Percentiles rank a stretch among this genome's conserved stretches.
Conservation (phyloP, 2,113 vertebrate genomes). For the Megaptera novaeangliae region DNA sequence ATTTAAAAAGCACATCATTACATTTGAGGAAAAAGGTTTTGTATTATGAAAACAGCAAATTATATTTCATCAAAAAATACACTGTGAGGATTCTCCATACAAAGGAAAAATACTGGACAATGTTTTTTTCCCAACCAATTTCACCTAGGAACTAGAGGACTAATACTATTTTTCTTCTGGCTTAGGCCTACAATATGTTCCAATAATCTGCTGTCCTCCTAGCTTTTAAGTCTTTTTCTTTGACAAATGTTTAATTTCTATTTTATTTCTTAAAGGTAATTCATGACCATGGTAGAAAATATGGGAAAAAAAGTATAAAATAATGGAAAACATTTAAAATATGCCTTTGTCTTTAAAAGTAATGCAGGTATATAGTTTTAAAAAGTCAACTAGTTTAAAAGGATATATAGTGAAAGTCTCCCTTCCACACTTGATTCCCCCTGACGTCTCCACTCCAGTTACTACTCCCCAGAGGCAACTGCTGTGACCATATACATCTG, state of each 20-base stretch:
- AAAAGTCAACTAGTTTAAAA: conserved; percentile 1
- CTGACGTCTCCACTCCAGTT: background rate
- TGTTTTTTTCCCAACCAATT: background rate
- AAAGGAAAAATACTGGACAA: background rate
- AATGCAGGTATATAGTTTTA: background rate
- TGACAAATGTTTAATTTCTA: background rate
- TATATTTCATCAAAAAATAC: background rate
- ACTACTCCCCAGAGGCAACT: background rate
- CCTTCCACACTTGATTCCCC: background rate
- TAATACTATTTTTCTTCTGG: background rate
- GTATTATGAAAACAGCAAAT: conserved; percentile 4
- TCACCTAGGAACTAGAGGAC: background rate
- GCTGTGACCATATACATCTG: background rate
- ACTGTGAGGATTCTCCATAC: background rate
- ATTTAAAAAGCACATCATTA: conserved; percentile 22
- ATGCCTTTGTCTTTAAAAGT: background rate
- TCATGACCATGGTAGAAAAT: background rate
- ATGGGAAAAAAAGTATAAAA: background rate
- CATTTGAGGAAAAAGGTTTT: conserved; percentile 17
- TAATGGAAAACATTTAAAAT: conserved; percentile 9
- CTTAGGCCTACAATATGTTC: conserved; percentile 14
- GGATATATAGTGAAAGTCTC: background rate
- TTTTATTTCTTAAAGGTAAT: conserved; percentile 29
- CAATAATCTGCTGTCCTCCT: background rate
- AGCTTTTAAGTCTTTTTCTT: background rate